Base-by-base conservation (phyloP, 1,140 invertebrate genomes). In the Radopholus similis region DNA sequence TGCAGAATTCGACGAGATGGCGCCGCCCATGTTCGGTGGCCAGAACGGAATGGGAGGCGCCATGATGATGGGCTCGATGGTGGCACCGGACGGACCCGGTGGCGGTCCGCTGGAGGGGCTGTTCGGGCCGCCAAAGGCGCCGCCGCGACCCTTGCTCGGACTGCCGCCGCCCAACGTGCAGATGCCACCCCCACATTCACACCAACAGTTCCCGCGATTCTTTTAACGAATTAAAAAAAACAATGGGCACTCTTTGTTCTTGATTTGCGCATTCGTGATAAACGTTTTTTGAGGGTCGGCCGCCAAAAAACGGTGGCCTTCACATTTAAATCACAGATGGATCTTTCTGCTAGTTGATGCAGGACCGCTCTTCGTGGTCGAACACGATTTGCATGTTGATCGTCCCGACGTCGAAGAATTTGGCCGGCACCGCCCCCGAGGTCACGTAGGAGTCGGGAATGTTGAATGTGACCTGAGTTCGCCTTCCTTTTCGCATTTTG, bases 341-440 rank as follows among this genome's bases (percentile, higher is more conserved):
- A 15, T 34, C 4, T 13, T 13, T 28, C 51, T 32, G n/a, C 57
- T 72, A 72, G 51, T 71, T 72, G 2, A 72, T 47, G 32, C 70
- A 72, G 26, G 55, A 54, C 34, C 70, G 53, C 42, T 58, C 70
- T 71, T 72, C 70, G 37, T 62, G 49, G 13, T 63, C 49, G 26
- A 72, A 72, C 34, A 72, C 37, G 49, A 72, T 72, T 71, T 72
- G 70, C 70, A 72, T 72, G 34, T 72, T 72, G 11, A 72, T 35
- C 26, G 60, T 71, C 13, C 70, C 70, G 34, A 72, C 64, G 47
- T 72, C 70, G 37, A 72, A 72, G 8, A 64, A 44, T 58, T 72
- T 72, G 9, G 59, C 34, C 5, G 63, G 59, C 4, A 35, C 34
- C 0, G 49, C 58, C 1, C 68, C 68, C 34, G 28, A 51, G 5